phyloP scores from a whole-genome alignment of 2,888 invertebrate species.

The Uropetala carovei region DNA sequence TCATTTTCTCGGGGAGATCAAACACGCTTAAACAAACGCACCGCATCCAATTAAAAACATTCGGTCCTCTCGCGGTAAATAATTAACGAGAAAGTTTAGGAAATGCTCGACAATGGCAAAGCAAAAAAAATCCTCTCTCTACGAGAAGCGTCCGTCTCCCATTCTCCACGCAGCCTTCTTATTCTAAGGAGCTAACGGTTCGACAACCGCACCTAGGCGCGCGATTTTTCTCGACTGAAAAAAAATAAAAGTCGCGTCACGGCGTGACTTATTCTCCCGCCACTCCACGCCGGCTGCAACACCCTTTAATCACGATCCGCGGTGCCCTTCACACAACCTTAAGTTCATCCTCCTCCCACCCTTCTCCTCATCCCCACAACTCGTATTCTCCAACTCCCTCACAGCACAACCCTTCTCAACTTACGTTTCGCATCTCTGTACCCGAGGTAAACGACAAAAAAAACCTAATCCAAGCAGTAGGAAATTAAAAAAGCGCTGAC shows the following conservation, averaged over 20 bases:
- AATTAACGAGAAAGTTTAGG: too few relatives aligned
- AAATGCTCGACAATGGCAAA: too few relatives aligned
- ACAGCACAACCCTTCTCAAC: neutral
- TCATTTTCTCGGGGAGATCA: too few relatives aligned
- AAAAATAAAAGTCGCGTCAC: neutral
- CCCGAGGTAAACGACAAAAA: neutral
- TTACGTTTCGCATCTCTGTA: neutral
- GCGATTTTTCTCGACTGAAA: neutral
- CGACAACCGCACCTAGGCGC: neutral
- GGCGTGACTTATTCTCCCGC: neutral
- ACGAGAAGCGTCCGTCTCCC: neutral
- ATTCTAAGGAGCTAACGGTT: neutral
- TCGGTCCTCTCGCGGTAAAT: too few relatives aligned
- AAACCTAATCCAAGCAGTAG: neutral
- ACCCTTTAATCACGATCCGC: slow-evolving; percentile 14
- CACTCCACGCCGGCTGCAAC: neutral
- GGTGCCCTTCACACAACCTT: slow-evolving; percentile 32
- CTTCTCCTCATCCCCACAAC: neutral
- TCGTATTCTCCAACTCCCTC: neutral
- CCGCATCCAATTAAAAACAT: too few relatives aligned
- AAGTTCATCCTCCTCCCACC: neutral
- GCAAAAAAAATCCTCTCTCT: too few relatives aligned
- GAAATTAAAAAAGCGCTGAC: neutral
- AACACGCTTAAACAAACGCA: too few relatives aligned
- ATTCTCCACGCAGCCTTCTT: neutral